These are phyloP conservation scores for Boulengeromyrus knoepffleri DNA, from an alignment of 2,113 vertebrate genomes.

Conservation along the genomic window DNA sequence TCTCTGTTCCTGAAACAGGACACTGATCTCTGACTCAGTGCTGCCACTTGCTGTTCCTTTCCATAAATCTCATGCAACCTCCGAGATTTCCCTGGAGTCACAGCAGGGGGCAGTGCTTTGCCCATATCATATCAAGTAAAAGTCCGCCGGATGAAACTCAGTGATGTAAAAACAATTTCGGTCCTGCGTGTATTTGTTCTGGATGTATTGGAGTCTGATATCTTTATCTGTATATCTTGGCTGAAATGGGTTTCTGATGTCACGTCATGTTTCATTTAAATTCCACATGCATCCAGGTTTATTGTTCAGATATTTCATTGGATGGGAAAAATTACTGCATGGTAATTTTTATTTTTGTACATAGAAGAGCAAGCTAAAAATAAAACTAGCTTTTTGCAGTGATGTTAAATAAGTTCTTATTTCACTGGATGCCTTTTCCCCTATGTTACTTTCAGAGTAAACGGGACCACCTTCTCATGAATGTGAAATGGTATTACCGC, in stretches of 20 bases:
- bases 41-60: slow-evolving; percentile 69
- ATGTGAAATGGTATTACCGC: slow-evolving; percentile 99
- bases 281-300: neutral
- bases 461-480: slow-evolving; percentile 98
- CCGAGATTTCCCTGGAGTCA: slow-evolving; percentile 39
- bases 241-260: neutral
- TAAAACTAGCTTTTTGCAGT: neutral
- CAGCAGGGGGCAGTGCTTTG: slow-evolving; percentile 57
- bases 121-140: slow-evolving; percentile 13
- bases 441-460: slow-evolving; percentile 77
- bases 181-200: neutral
- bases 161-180: neutral
- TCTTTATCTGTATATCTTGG: neutral
- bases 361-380: neutral
- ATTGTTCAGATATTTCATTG: neutral
- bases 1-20: slow-evolving; percentile 28
- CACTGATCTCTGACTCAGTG: slow-evolving; percentile 62
- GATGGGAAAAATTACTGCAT: neutral
- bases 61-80: slow-evolving; percentile 28
- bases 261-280: neutral
- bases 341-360: neutral
- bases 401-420: neutral
- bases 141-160: neutral
- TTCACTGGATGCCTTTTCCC: neutral
- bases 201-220: neutral